phyloP scores from a whole-genome alignment of 1,140 invertebrate species.

The Scaptomyza hsui region DNA sequence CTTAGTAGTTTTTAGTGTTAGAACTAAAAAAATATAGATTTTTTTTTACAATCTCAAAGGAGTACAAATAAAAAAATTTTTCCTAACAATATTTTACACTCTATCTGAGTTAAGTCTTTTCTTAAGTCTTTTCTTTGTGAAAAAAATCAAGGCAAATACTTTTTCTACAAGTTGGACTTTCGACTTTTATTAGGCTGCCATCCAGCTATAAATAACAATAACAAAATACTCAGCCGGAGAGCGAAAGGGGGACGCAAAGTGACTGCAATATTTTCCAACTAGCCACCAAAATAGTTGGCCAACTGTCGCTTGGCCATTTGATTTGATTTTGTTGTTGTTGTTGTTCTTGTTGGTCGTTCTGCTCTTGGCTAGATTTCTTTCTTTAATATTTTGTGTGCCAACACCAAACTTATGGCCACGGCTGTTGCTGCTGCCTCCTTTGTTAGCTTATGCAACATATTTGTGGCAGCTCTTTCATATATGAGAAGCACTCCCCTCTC shows the following conservation, averaged over 20 bases:
- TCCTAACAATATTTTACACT: too few species aligned
- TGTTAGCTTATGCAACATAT: conserved; percentile 60
- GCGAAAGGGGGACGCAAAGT: conserved; percentile 18
- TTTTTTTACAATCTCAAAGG: too few species aligned
- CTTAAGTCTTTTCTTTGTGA: too few species aligned
- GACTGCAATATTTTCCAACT: conserved; percentile 58
- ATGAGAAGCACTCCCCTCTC: conserved; percentile 8
- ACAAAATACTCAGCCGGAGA: not conserved
- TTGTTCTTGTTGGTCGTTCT: conserved; percentile 5
- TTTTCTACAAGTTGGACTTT: not conserved
- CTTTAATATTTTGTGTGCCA: conserved; percentile 35
- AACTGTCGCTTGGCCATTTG: conserved; percentile 63
- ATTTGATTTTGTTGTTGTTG: conserved; percentile 50
- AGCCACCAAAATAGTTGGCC: conserved; percentile 33
- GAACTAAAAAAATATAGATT: too few species aligned
- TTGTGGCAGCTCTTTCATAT: conserved; percentile 44
- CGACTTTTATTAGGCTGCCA: conserved; percentile 30
- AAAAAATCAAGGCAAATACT: too few species aligned
- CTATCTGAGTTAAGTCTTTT: too few species aligned
- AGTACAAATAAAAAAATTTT: too few species aligned
- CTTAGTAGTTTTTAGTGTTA: not conserved
- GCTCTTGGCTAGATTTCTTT: not conserved
- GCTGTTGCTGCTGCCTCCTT: conserved; percentile 11
- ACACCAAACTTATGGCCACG: conserved; percentile 22
- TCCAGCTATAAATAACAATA: conserved; percentile 33